These are phyloP conservation scores for Hyposoter didymator DNA, from an alignment of 2,888 invertebrate species.

Conservation along the genomic window DNA sequence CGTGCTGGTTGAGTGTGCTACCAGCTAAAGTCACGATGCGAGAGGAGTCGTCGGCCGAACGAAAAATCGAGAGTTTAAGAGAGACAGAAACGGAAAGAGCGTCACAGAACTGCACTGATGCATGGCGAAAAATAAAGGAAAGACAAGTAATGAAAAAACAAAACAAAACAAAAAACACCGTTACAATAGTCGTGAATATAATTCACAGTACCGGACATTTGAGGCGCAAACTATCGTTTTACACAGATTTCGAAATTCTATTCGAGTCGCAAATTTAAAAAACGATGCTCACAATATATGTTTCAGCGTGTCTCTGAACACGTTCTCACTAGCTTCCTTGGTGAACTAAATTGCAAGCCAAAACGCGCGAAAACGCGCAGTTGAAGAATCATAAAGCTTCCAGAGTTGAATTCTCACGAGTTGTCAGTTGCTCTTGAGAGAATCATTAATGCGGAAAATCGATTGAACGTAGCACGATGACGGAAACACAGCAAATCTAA, in stretches of 20 bases:
- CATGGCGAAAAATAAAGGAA: neutral
- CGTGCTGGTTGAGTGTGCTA: slow-evolving; percentile 66
- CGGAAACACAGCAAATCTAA: slow-evolving; percentile 39
- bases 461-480: slow-evolving; percentile 29
- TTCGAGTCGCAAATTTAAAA: neutral
- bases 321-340: neutral
- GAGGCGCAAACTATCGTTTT: neutral
- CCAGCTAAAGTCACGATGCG: slow-evolving; percentile 58
- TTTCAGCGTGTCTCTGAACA: neutral
- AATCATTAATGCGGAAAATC: slow-evolving; percentile 11
- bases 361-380: neutral
- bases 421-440: neutral
- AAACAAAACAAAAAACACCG: no score
- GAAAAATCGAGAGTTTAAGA: slow-evolving; percentile 55
- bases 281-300: neutral
- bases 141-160: neutral
- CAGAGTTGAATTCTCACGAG: neutral
- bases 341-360: neutral
- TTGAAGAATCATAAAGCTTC: slow-evolving; percentile 19
- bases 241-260: neutral
- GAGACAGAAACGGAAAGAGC: slow-evolving; percentile 39
- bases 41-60: slow-evolving; percentile 57
- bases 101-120: slow-evolving; percentile 1
- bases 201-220: neutral
- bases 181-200: neutral